Evolutionary conservation across 1,140 invertebrate species (phyloP).

Genomic region (Pseudomyrmex flavicornis): DNA sequence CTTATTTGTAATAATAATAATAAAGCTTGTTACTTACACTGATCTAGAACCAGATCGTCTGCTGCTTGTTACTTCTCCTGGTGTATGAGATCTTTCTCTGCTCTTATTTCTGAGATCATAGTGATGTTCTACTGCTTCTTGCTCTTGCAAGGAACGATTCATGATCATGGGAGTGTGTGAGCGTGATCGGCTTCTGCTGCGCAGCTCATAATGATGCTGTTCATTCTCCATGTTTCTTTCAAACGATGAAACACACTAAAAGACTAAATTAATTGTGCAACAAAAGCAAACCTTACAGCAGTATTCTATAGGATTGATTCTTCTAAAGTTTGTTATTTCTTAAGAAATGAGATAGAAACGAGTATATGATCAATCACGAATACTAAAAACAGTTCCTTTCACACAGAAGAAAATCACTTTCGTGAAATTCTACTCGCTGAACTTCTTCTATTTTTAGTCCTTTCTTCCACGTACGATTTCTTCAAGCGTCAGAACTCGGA

Average conservation of each 20-base stretch:
- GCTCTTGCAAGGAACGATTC: conserved; percentile 64
- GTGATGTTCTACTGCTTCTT: conserved; percentile 76
- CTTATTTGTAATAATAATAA: not conserved
- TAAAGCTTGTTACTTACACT: conserved; percentile 65
- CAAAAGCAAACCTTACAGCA: not conserved
- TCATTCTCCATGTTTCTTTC: conserved; percentile 79
- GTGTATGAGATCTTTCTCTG: conserved; percentile 81
- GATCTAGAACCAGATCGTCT: conserved; percentile 76
- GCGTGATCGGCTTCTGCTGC: conserved; percentile 82
- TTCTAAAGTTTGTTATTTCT: not conserved
- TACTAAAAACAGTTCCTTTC: conserved; percentile 65
- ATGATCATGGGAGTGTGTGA: conserved; percentile 81
- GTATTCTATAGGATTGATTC: not conserved
- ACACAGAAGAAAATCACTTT: conserved; percentile 48
- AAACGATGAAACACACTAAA: conserved; percentile 12
- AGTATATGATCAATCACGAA: not conserved
- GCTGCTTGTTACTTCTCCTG: conserved; percentile 77
- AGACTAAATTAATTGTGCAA: too few relatives aligned
- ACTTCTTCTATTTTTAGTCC: conserved; percentile 51
- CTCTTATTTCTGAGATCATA: conserved; percentile 80
- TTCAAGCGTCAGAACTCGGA: not conserved
- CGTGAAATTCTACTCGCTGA: conserved; percentile 15
- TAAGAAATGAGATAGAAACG: not conserved
- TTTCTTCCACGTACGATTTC: not conserved
- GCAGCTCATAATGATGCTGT: conserved; percentile 80